phyloP scores from a whole-genome alignment of 1,140 invertebrate species.

The Atta texana region DNA sequence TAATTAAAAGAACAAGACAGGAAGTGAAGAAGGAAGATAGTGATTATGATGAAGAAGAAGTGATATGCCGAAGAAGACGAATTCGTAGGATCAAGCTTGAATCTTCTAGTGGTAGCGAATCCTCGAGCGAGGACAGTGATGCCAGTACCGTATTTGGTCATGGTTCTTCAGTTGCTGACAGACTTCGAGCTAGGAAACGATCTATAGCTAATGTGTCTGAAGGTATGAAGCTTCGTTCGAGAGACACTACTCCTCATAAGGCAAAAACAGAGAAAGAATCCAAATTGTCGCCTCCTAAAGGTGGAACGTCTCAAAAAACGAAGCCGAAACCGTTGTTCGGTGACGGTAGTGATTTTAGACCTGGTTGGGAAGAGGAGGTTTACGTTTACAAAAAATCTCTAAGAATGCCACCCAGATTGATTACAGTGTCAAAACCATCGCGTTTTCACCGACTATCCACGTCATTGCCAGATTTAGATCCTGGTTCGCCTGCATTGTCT shows the following conservation, averaged over 20 bases:
- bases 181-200: slow-evolving; percentile 82
- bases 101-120: slow-evolving; percentile 82
- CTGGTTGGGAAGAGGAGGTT: slow-evolving; percentile 93
- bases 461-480: slow-evolving; percentile 92
- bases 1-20: slow-evolving; percentile 79
- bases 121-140: slow-evolving; percentile 83
- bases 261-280: slow-evolving; percentile 82
- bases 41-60: slow-evolving; percentile 82
- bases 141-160: slow-evolving; percentile 71
- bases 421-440: slow-evolving; percentile 90
- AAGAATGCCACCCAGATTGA: slow-evolving; percentile 91
- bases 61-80: slow-evolving; percentile 75
- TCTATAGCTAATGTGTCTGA: slow-evolving; percentile 66
- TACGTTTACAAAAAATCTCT: slow-evolving; percentile 93
- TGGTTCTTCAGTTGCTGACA: slow-evolving; percentile 81
- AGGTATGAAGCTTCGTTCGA: slow-evolving; percentile 81
- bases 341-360: slow-evolving; percentile 91
- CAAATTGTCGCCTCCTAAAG: slow-evolving; percentile 68
- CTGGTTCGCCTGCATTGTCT: slow-evolving; percentile 89
- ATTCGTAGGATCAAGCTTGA: slow-evolving; percentile 81
- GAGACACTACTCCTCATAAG: slow-evolving; percentile 81
- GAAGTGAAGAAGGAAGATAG: slow-evolving; percentile 78
- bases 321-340: slow-evolving; percentile 89
- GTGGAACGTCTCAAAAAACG: slow-evolving; percentile 66
- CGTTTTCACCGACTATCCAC: slow-evolving; percentile 88